Evolutionary conservation across 2,888 invertebrate species (phyloP), one percentile per base, ranked within the genome.

Genomic region (Chrysodeixis includens): DNA sequence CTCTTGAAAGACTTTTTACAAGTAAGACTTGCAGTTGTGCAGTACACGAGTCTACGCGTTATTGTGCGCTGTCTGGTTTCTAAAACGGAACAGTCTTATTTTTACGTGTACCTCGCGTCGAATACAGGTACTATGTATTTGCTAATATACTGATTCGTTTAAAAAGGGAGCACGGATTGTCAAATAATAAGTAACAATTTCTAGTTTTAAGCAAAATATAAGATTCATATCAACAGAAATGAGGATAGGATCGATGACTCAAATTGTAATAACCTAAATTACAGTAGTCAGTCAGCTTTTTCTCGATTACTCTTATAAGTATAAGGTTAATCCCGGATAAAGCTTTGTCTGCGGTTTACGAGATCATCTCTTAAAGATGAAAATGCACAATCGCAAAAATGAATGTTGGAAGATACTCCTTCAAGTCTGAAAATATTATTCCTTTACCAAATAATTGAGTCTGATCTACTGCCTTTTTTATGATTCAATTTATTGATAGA

Each of bases 331-430:
- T 40, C 14, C 40, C 40, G 12, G 40, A 40, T 14, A 40, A 14
- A 40, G 40, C 40, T n/a, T 40, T n/a, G 40, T 40, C 40, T 40
- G 40, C 40, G 40, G 40, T n/a, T 40, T 40, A 40, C 14, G 40
- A 40, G 35, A 35, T 35, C 35, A 35, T 40, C 40, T 14, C 40
- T 40, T 40, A 40, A 40, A 40, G 40, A 40, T 40, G 40, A 40
- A 40, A 40, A 40, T 40, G 40, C 40, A 40, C 14, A 40, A 40
- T 40, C 40, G 14, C 40, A 40, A 40, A 40, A 40, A 40, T n/a
- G 14, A 35, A 40, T 40, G 40, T 14, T 40, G 14, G 14, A 40
- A n/a, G n/a, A n/a, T n/a, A n/a, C 40, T 40, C n/a, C n/a, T 40
- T 40, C 0, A 40, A n/a, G 40, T n/a, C 40, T n/a, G n/a, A 40